Percentiles rank a stretch among this genome's conserved stretches.
Evolutionary conservation across 2,113 vertebrate genomes (phyloP).

Genomic region (Tenrec ecaudatus): DNA sequence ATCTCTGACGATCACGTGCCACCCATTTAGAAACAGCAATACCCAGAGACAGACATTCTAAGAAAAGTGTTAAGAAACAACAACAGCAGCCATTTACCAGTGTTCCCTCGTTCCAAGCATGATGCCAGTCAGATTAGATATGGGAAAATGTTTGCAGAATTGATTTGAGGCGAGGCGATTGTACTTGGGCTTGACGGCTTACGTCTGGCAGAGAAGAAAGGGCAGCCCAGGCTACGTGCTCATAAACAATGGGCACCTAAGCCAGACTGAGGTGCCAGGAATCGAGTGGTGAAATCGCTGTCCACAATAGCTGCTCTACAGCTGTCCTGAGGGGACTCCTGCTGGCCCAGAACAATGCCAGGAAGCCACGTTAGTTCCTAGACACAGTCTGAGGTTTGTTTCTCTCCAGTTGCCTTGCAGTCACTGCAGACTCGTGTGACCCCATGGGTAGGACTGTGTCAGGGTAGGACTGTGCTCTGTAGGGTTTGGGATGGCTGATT

Average conservation of each 20-base stretch:
- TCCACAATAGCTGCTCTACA: not conserved
- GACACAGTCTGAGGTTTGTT: not conserved
- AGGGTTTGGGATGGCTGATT: not conserved
- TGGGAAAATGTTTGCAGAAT: conserved; percentile 65
- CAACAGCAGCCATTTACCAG: not conserved
- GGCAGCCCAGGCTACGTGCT: not conserved
- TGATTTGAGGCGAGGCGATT: conserved; percentile 47
- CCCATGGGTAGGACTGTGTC: no score
- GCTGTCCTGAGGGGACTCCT: not conserved
- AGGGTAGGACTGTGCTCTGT: not conserved
- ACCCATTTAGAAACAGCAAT: conserved; percentile 23
- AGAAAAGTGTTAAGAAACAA: conserved; percentile 43
- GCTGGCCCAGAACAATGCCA: not conserved
- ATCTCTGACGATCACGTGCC: not conserved
- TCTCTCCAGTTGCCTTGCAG: not conserved
- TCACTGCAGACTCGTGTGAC: not conserved
- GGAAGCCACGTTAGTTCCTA: not conserved
- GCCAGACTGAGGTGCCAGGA: not conserved
- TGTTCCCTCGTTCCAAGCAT: not conserved
- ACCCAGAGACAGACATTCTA: not conserved
- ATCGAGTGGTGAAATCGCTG: not conserved
- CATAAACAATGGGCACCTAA: not conserved
- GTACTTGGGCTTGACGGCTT: not conserved
- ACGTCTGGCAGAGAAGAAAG: not conserved
- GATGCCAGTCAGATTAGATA: conserved; percentile 1